phyloP scores from a whole-genome alignment of 2,113 vertebrate species.

The Apodemus sylvaticus region DNA sequence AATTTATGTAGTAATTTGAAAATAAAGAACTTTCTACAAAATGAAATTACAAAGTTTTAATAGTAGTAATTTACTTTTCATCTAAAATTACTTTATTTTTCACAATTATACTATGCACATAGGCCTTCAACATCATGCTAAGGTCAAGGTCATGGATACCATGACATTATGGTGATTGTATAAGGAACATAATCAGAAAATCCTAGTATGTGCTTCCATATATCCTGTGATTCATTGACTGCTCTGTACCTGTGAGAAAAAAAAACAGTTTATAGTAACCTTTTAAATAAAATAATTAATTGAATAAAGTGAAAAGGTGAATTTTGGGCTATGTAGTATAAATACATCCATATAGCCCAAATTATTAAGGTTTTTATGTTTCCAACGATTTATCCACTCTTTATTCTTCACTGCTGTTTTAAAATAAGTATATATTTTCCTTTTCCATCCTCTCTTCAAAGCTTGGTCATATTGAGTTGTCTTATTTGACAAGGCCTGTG shows the following conservation, averaged over 20 bases:
- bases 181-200: neutral
- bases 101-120: neutral
- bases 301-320: neutral
- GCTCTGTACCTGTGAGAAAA: neutral
- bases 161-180: neutral
- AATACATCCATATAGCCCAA: neutral
- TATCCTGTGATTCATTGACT: neutral
- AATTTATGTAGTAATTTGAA: neutral
- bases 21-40: neutral
- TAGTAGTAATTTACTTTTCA: neutral
- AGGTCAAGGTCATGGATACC: neutral
- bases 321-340: neutral
- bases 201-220: neutral
- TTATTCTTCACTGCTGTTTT: no score
- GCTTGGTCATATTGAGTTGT: neutral
- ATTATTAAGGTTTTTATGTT: no score
- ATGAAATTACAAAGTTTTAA: neutral
- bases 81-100: neutral
- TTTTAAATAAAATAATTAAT: neutral
- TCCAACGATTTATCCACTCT: neutral
- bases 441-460: neutral
- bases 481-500: neutral
- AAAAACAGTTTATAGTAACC: neutral
- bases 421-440: neutral
- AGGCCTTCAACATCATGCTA: neutral